These are phyloP conservation scores for Gobio occitaniae DNA, from an alignment of 2,797 vertebrate genomes.

Conservation along the genomic window DNA sequence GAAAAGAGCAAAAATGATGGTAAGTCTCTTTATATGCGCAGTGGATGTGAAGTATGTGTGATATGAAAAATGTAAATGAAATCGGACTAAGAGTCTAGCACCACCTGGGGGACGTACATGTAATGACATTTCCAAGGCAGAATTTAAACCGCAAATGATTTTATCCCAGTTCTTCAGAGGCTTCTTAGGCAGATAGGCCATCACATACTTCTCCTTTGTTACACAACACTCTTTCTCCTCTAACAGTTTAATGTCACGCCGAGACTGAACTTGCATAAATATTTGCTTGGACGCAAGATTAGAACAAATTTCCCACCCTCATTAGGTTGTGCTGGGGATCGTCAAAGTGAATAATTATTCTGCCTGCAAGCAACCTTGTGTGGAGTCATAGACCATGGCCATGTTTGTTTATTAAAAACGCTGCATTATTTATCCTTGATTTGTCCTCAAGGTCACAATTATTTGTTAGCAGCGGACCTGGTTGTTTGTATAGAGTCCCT, in stretches of 20 bases:
- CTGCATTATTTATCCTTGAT: slow-evolving; percentile 31
- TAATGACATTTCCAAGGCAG: slow-evolving; percentile 12
- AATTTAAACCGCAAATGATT: not conserved
- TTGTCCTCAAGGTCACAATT: slow-evolving; percentile 59
- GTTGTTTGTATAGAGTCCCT: slow-evolving; percentile 35
- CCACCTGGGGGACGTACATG: slow-evolving; percentile 38
- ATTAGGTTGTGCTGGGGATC: slow-evolving; percentile 12
- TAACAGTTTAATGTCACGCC: slow-evolving; percentile 2
- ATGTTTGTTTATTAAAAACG: slow-evolving; percentile 62
- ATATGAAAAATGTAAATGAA: slow-evolving; percentile 3
- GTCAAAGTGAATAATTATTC: slow-evolving; percentile 47
- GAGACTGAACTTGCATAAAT: not conserved
- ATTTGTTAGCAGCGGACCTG: slow-evolving; percentile 35
- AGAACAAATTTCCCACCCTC: slow-evolving; percentile 19
- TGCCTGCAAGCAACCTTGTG: slow-evolving; percentile 50
- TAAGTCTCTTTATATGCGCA: slow-evolving; percentile 70
- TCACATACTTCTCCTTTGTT: not conserved
- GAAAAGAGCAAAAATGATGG: slow-evolving; percentile 84
- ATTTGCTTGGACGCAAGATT: slow-evolving; percentile 16
- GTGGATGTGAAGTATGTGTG: not conserved
- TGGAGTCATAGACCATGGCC: slow-evolving; percentile 52
- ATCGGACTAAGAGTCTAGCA: not conserved
- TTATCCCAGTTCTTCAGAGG: not conserved
- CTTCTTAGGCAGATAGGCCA: not conserved
- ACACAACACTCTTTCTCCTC: not conserved